Base-by-base conservation (phyloP, 1,140 invertebrate species). In the Parasteatoda tepidariorum region DNA sequence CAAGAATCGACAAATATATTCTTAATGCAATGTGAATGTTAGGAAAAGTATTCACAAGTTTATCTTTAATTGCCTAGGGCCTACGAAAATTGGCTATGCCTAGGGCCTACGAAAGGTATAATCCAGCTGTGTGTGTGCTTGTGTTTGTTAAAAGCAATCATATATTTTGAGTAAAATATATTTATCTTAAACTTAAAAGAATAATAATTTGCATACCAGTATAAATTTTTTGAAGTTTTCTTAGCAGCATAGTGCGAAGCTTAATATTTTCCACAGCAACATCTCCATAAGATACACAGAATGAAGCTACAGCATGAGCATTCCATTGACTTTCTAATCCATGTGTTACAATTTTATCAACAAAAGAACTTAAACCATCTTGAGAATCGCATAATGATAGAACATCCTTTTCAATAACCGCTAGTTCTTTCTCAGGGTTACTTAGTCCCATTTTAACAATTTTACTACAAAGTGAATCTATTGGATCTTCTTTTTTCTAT, bases 261-360 rank as follows among this genome's bases (percentile, higher is more conserved):
- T 71, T 81, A 1, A 6, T 22, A 0, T 18, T 22, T 6, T 71
- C 26, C 34, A 70, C 66, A 59, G 24, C 18, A 5, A 81, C 41
- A 28, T 70, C 54, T 30, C 54, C 54, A 70, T 68, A 28, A 22
- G 5, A 11, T n/a, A 70, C 7, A 28, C 64, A 59, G 48, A 81
- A 70, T 2, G 70, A 41, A 13, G 78, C 78, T 18, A 62, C 26
- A 2, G 31, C 18, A 48, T 81, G 78, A 5, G 78, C 64, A 61
- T 81, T 81, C 78, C 78, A 81, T 71, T 81, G 70, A 48, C 78
- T 81, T 62, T 61, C 59, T 9, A 81, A 24, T n/a, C 66, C 78
- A 62, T 61, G 70, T 13, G 54, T 6, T 22, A 70, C 67, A 15
- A 81, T 26, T 13, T 24, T 41, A 22, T 70, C 66, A 28, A 48